Percentiles rank a stretch among this genome's conserved stretches.
Conservation (phyloP, 2,888 invertebrate genomes). For the Escarpia spicata region DNA sequence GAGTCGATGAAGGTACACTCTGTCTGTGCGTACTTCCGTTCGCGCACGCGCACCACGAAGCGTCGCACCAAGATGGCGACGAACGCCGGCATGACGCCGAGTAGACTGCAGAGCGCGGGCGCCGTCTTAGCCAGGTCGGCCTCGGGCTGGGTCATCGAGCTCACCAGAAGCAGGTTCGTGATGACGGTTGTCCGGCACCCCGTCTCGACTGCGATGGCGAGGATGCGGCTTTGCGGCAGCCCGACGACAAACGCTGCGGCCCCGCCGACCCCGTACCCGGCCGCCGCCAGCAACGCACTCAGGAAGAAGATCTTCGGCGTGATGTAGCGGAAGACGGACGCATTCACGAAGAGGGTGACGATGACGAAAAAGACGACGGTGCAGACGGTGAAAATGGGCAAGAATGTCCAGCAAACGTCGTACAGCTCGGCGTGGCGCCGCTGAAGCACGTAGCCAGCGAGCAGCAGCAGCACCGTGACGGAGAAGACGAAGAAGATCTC, state of each 20-base stretch:
- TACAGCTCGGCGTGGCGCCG: conserved; percentile 28
- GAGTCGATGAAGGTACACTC: conserved; percentile 16
- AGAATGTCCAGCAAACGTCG: conserved; percentile 29
- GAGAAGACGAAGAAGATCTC: conserved; percentile 34
- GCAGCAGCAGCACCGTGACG: conserved; percentile 25
- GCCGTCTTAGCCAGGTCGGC: conserved; percentile 32
- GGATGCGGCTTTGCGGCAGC: conserved; percentile 21
- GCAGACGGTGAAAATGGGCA: conserved; percentile 34
- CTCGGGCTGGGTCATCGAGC: conserved; percentile 30
- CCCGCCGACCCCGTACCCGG: conserved; percentile 27
- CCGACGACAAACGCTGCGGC: conserved; percentile 26
- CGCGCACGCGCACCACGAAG: background rate
- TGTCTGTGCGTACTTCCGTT: conserved; percentile 1
- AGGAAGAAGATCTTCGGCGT: conserved; percentile 26
- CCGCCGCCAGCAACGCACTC: conserved; percentile 18
- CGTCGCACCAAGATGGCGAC: conserved; percentile 27
- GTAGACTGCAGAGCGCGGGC: conserved; percentile 24
- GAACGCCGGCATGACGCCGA: conserved; percentile 27
- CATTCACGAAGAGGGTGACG: conserved; percentile 27
- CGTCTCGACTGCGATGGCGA: conserved; percentile 28
- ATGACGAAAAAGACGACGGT: conserved; percentile 25
- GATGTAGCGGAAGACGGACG: conserved; percentile 27
- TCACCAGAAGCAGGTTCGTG: conserved; percentile 20
- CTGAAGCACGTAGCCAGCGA: conserved; percentile 29
- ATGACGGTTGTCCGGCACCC: conserved; percentile 32